Evolutionary conservation across 2,888 invertebrate species (phyloP).

Genomic region (Oxystoma pomonae): DNA sequence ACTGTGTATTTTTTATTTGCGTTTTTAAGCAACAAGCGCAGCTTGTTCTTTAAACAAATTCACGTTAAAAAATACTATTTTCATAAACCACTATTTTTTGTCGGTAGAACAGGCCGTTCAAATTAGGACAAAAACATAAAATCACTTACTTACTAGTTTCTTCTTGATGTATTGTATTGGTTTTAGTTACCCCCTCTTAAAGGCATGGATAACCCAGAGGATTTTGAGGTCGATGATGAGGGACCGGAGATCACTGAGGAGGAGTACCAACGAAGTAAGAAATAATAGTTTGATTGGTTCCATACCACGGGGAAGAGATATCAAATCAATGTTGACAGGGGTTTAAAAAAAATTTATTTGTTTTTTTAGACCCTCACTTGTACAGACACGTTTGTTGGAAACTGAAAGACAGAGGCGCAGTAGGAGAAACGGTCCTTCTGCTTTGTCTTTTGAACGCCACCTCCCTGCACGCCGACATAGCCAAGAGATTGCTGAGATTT

Average conservation of each 20-base stretch:
- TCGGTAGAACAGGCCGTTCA: too few species aligned
- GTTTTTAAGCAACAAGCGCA: too few species aligned
- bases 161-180: too few species aligned
- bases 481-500: conserved; percentile 83
- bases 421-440: conserved; percentile 93
- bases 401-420: conserved; percentile 86
- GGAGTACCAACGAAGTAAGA: conserved; percentile 47
- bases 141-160: too few species aligned
- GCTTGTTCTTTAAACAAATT: too few species aligned
- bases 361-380: conserved; percentile 56
- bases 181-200: conserved; percentile 68
- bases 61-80: too few species aligned
- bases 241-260: conserved; percentile 59
- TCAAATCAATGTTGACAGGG: not conserved
- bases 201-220: conserved; percentile 79
- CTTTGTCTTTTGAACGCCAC: conserved; percentile 89
- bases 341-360: not conserved
- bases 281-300: too few species aligned
- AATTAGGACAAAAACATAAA: too few species aligned
- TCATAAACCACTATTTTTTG: too few species aligned
- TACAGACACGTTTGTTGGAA: conserved; percentile 91
- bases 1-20: too few species aligned
- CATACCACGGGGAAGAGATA: too few species aligned
- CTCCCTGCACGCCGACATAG: conserved; percentile 87
- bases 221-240: conserved; percentile 77